phyloP scores from a whole-genome alignment of 2,797 vertebrate genomes.

The Tangara arthus region DNA sequence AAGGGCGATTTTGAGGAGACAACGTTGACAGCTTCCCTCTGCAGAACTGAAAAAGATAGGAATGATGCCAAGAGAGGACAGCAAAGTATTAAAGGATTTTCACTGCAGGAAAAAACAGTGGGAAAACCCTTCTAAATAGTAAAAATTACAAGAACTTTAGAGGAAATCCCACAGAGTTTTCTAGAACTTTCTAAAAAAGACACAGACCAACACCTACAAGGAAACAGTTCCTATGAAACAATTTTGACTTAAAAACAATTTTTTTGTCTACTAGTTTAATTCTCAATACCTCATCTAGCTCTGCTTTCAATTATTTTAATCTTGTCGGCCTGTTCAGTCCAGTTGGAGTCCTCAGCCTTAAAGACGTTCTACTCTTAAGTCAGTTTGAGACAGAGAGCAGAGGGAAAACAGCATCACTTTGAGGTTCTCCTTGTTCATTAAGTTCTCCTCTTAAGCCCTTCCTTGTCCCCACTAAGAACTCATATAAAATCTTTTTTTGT shows the following conservation, averaged over 20 bases:
- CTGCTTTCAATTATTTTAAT: not conserved
- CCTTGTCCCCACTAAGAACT: not conserved
- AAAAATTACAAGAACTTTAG: not conserved
- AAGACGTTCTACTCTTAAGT: not conserved
- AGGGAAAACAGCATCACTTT: not conserved
- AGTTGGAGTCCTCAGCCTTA: not conserved
- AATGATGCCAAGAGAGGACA: not conserved
- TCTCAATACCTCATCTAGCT: not conserved
- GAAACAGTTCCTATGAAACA: not conserved
- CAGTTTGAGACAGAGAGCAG: not conserved
- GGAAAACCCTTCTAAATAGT: not conserved
- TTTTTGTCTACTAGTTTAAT: not conserved
- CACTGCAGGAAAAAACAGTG: not conserved
- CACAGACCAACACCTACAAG: not conserved
- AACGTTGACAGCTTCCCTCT: fast-evolving
- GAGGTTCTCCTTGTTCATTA: not conserved
- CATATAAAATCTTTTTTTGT: not conserved
- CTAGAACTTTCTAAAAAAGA: not conserved
- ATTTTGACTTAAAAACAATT: not conserved
- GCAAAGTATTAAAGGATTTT: not conserved
- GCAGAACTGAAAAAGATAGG: not conserved
- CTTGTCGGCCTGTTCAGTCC: not conserved
- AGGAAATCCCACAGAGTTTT: not conserved
- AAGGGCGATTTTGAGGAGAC: not conserved
- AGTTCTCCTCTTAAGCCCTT: not conserved